A percentile compares a stretch with the other conserved stretches of the same genome.
Evolutionary conservation across 2,888 invertebrate genomes (phyloP).

Genomic region (Acleris holmiana): DNA sequence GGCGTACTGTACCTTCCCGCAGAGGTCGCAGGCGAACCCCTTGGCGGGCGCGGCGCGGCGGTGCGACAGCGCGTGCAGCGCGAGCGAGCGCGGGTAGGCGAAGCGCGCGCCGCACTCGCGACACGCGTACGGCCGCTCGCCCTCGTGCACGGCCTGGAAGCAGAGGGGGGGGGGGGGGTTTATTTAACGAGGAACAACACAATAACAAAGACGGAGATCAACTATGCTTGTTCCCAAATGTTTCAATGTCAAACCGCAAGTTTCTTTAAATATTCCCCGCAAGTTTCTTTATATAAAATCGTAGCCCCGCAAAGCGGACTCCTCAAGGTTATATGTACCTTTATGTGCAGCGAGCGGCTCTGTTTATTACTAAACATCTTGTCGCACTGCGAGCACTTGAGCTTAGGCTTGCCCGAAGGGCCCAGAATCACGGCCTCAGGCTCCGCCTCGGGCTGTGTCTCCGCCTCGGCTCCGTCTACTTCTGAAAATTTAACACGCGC

Average conservation of each 20-base stretch:
- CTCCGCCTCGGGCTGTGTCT: conserved; percentile 39
- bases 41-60: conserved; percentile 65
- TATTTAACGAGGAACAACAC: no score
- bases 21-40: conserved; percentile 87
- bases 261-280: no score
- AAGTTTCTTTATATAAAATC: no score
- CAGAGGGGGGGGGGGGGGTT: no score
- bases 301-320: no score
- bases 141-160: conserved; percentile 84
- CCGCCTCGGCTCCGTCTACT: conserved; percentile 27
- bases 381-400: conserved; percentile 84
- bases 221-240: no score
- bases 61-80: conserved; percentile 83
- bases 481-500: not conserved
- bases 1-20: conserved; percentile 82
- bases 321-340: conserved; percentile 60
- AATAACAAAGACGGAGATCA: no score
- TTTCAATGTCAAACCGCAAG: no score
- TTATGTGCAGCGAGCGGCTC: conserved; percentile 84
- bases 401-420: conserved; percentile 50
- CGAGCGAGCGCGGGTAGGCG: conserved; percentile 85
- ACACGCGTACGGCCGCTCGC: conserved; percentile 84
- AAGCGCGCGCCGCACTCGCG: conserved; percentile 84
- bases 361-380: conserved; percentile 85
- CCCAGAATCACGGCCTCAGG: conserved; percentile 39